Base-by-base conservation (phyloP, 2,888 invertebrate genomes). In the Parapristionchus giblindavisi region DNA sequence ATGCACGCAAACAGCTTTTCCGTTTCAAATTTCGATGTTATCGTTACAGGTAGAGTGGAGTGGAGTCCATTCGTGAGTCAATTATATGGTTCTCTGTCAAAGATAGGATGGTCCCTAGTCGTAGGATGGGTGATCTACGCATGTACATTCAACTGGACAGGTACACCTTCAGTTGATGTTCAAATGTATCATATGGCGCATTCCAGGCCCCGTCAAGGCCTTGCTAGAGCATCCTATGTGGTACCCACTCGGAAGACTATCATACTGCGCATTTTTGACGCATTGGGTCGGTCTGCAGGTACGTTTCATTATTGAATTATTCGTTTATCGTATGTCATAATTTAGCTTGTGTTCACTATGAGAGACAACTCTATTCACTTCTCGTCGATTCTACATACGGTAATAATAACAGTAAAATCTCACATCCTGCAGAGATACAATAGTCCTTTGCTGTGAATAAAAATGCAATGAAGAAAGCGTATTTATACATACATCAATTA, bases 181-280 rank as follows among this genome's bases (percentile, higher is more conserved):
- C 8, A 43, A 43, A 43, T 3, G 52, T 6, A 52, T 52, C 24
- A 3, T 34, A 1, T n/a, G n/a, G n/a, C n/a, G n/a, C n/a, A n/a
- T 38, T 40, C 2, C 17, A 80, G 80, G 80, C 1, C 75, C 73
- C 11, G 90, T 95, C 72, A 93, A 94, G 90, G 91, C 91, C 0
- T 89, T 94, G 60, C 91, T 96, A 63, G 93, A 94, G 0, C 93
- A 93, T 90, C 92, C 92, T 68, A 92, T 93, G 0, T 91, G 94
- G 83, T 91, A 94, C 85, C 96, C 96, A 0, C 90, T 96, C 68
- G 94, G 94, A 85, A 91, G 95, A 72, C 91, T 96, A 78, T 94
- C 96, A 2, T 96, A 95, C 90, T 94, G 95, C 89, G 93, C 95
- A 43, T 96, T 96, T 90, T 92, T 96, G 40, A 65, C 78, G 0